Conservation (phyloP, 2,113 vertebrate species). For the Scatophagus argus region DNA sequence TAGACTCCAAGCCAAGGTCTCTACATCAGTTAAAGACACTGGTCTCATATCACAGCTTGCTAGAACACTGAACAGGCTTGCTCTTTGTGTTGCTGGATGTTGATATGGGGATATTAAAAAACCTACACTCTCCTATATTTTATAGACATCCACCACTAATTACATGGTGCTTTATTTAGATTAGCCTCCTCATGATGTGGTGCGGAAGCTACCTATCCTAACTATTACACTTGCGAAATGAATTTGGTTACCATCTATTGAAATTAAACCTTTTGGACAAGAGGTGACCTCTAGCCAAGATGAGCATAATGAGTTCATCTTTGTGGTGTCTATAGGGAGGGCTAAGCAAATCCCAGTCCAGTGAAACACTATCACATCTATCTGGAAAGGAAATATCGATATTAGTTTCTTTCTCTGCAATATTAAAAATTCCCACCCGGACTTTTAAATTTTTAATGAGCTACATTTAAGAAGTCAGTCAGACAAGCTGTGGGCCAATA, state of each 20-base stretch:
- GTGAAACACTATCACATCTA: constrained; percentile 7
- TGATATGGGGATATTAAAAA: no score
- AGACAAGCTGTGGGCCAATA: constrained; percentile 52
- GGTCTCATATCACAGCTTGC: not conserved
- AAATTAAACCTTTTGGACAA: not conserved
- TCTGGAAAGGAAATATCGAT: constrained; percentile 28
- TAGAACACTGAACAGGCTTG: not conserved
- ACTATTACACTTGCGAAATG: not conserved
- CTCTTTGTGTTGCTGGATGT: not conserved
- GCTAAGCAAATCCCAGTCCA: constrained; percentile 7
- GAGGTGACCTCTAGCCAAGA: not conserved
- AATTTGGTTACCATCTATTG: not conserved
- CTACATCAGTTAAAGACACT: not conserved
- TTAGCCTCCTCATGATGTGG: not conserved
- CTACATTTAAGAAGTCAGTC: constrained; percentile 53
- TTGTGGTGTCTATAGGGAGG: constrained; percentile 4
- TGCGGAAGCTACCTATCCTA: not conserved
- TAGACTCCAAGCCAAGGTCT: not conserved
- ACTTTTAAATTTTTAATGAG: constrained; percentile 64
- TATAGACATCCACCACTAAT: not conserved
- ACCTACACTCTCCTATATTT: not conserved
- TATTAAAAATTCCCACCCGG: constrained; percentile 46
- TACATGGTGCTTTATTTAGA: not conserved
- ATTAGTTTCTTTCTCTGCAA: constrained; percentile 28
- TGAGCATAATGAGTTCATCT: not conserved